phyloP scores from a whole-genome alignment of 2,113 vertebrate genomes.

The Strix aluco region DNA sequence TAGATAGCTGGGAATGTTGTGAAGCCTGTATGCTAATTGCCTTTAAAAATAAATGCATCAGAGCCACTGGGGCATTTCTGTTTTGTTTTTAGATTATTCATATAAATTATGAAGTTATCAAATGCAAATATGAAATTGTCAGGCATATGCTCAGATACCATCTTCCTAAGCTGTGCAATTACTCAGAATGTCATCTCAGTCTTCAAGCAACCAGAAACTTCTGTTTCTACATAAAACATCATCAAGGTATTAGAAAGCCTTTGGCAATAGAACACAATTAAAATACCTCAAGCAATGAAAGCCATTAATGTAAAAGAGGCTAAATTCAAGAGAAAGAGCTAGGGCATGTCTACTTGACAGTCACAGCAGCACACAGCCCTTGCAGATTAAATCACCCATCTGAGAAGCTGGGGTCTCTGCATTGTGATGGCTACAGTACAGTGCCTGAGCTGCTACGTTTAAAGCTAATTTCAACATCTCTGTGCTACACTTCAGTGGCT shows the following conservation, averaged over 20 bases:
- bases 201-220: conserved; percentile 48
- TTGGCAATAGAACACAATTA: conserved; percentile 49
- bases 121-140: conserved; percentile 3
- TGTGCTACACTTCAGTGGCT: background rate
- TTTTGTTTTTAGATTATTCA: conserved; percentile 22
- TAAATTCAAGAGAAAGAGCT: background rate
- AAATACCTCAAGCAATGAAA: conserved; percentile 53
- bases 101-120: conserved; percentile 48
- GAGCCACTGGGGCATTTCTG: conserved; percentile 30
- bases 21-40: conserved; percentile 35
- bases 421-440: background rate
- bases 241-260: conserved; percentile 53
- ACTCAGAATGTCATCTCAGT: conserved; percentile 60
- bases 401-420: background rate
- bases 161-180: conserved; percentile 60
- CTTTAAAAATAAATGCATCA: conserved; percentile 35
- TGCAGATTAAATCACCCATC: background rate
- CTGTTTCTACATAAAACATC: conserved; percentile 21
- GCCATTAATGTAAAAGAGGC: conserved; percentile 34
- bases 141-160: conserved; percentile 47
- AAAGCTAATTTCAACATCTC: background rate
- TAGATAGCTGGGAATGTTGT: background rate
- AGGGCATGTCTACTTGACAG: background rate
- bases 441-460: fast-evolving
- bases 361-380: background rate